These are phyloP conservation scores for Crocidura indochinensis DNA, from an alignment of 2,797 vertebrate genomes.

Conservation along the genomic window DNA sequence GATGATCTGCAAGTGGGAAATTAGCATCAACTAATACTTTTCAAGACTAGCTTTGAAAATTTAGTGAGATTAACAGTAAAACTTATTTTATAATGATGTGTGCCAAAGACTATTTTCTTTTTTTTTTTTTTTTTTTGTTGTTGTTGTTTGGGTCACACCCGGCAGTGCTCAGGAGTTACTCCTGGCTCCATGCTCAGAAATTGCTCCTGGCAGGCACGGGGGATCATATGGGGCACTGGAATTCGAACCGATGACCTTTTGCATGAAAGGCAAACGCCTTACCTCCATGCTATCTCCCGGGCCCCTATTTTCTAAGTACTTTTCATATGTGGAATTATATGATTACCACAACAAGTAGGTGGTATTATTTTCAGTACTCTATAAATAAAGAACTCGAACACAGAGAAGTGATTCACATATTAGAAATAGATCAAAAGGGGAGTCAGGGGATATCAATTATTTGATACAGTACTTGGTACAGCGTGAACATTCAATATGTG, in stretches of 20 bases:
- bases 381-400: constrained; percentile 37
- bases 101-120: background rate
- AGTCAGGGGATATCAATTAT: background rate
- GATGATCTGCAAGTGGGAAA: constrained; percentile 11
- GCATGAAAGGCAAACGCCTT: too few relatives aligned
- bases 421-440: background rate
- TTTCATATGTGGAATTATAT: constrained; percentile 44
- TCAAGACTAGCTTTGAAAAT: constrained; percentile 37
- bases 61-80: constrained; percentile 29
- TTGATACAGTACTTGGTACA: background rate
- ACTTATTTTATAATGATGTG: constrained; percentile 21
- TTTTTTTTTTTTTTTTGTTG: too few relatives aligned
- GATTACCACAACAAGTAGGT: constrained; percentile 47
- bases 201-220: too few relatives aligned
- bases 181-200: too few relatives aligned
- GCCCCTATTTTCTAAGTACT: too few relatives aligned
- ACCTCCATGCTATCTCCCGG: too few relatives aligned
- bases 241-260: too few relatives aligned
- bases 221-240: too few relatives aligned
- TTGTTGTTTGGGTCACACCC: too few relatives aligned
- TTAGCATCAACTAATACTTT: constrained; percentile 2
- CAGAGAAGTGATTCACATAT: constrained; percentile 24
- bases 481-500: background rate
- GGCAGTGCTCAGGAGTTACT: too few relatives aligned
- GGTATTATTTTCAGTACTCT: constrained; percentile 15